A percentile compares a stretch with the other conserved stretches of the same genome.
Evolutionary conservation across 1,140 invertebrate species (phyloP).

Genomic region (Plectrocnemia conspersa): DNA sequence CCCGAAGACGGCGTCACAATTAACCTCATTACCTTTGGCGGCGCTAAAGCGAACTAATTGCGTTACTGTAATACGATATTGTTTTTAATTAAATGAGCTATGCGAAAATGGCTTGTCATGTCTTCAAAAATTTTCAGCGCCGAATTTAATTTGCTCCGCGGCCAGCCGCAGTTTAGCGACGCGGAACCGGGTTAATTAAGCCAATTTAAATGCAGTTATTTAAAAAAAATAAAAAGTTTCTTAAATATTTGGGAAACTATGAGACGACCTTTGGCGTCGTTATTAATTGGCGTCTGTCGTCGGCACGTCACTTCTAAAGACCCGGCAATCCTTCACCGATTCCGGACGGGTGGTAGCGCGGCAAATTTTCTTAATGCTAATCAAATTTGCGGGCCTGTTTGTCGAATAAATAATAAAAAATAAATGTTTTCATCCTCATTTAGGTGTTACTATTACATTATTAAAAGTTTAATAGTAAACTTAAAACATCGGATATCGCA

Average conservation of each 20-base stretch:
- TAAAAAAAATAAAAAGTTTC: too few relatives aligned
- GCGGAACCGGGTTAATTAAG: slow-evolving; percentile 2
- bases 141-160: slow-evolving; percentile 24
- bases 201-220: too few relatives aligned
- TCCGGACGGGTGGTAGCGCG: not conserved
- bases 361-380: slow-evolving; percentile 22
- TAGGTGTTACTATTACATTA: too few relatives aligned
- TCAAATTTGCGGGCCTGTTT: slow-evolving; percentile 12
- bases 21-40: slow-evolving; percentile 35
- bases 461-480: too few relatives aligned
- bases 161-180: slow-evolving; percentile 1
- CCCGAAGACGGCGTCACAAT: slow-evolving; percentile 34
- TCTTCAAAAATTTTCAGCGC: slow-evolving; percentile 24
- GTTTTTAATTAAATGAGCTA: slow-evolving; percentile 36
- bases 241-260: too few relatives aligned
- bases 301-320: slow-evolving; percentile 27
- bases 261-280: slow-evolving; percentile 21
- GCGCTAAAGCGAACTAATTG: slow-evolving; percentile 35
- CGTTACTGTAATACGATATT: slow-evolving; percentile 35
- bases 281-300: slow-evolving; percentile 33
- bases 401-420: slow-evolving; percentile 7
- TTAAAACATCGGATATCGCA: too few relatives aligned
- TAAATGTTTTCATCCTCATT: too few relatives aligned
- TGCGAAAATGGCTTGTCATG: slow-evolving; percentile 28
- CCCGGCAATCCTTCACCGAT: slow-evolving; percentile 29